These are phyloP conservation scores for Orientallactaga sibirica DNA, from an alignment of 2,797 vertebrate species.

Conservation along the genomic window DNA sequence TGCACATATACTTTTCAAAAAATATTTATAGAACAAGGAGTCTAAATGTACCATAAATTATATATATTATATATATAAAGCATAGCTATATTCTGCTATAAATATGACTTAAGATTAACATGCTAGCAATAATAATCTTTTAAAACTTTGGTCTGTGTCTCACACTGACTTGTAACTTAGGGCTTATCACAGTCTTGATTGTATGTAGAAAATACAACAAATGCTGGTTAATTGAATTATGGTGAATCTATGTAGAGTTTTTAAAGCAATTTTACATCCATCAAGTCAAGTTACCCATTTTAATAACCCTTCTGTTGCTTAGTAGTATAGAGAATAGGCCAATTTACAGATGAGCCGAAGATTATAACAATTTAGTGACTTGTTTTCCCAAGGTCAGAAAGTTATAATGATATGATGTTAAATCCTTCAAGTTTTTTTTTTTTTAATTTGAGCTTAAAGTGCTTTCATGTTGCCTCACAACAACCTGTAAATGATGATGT, in stretches of 20 bases:
- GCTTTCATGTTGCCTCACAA: not conserved
- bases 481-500: not conserved
- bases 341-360: not conserved
- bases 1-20: slow-evolving; percentile 43
- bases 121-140: slow-evolving; percentile 24
- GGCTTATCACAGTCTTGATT: not conserved
- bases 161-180: slow-evolving; percentile 16
- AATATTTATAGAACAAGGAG: slow-evolving; percentile 74
- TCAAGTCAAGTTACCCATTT: not conserved
- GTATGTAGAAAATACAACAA: not conserved
- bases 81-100: slow-evolving; percentile 6
- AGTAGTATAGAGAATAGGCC: not conserved
- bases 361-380: not conserved
- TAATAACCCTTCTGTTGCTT: not conserved
- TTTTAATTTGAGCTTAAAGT: not conserved
- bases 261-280: not conserved
- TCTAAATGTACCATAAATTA: slow-evolving; percentile 60
- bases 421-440: not conserved
- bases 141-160: slow-evolving; percentile 18
- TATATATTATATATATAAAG: slow-evolving; percentile 34
- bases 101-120: slow-evolving; percentile 57
- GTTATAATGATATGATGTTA: not conserved
- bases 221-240: slow-evolving; percentile 38
- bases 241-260: not conserved
- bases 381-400: slow-evolving; percentile 19